Base-by-base conservation (phyloP, 2,888 invertebrate species). In the Noctua janthina region DNA sequence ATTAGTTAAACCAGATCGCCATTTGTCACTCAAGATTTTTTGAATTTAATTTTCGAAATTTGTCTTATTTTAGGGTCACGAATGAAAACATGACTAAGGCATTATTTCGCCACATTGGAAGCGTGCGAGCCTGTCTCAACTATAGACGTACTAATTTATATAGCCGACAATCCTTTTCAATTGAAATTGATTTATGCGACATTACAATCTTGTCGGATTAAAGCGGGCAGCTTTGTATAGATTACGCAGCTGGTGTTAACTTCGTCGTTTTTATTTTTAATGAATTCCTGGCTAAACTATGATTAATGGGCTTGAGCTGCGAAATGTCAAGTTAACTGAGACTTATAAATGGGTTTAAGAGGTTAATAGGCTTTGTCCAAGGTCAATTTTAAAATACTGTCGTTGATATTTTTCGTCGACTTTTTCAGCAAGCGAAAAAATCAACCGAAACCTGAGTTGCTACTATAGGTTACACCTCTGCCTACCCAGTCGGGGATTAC, bases 131-230 rank as follows among this genome's bases (percentile, higher is more conserved):
- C 75, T 86, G 86, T 83, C 86, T n/a, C 71, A 72, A 74, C 73
- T 68, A 87, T 86, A 82, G 74, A 88, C 85, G 81, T 90, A 87
- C 85, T 89, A 91, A 91, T 90, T 91, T 91, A 91, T 90, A 84
- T 79, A 59, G 86, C 84, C 84, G 79, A 83, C 90, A 89, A 90
- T 85, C 82, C 82, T 84, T 90, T 84, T 87, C 88, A 90, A 92
- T 90, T 90, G 82, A 83, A 87, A 89, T 90, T 93, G 93, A 93
- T 93, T 93, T 93, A 93, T 91, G 89, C 82, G 89, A 90, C 91
- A 88, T 84, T 81, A 78, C 88, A 85, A 89, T 87, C 87, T 89
- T 78, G 91, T 87, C 80, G 89, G 87, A 87, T 90, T 87, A 90
- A 88, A 79, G 86, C 86, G 86, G 86, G 46, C 56, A 68, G 87